phyloP scores from a whole-genome alignment of 2,113 vertebrate species.

The Chascanopsetta lugubris region DNA sequence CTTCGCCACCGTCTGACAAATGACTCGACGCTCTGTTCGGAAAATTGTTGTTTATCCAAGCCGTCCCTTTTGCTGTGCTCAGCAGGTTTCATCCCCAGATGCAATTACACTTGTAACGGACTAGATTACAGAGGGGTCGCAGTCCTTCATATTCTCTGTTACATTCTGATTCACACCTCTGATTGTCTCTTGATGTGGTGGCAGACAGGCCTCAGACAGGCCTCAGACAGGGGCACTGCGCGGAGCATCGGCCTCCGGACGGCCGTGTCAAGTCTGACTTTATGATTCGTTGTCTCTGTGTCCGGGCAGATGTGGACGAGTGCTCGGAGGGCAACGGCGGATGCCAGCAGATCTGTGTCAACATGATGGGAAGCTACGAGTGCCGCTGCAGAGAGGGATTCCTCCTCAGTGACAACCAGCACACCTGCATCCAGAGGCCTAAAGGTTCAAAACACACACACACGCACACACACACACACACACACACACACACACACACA shows the following conservation, averaged over 20 bases:
- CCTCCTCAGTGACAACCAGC: constrained; percentile 99
- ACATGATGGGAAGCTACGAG: constrained; percentile 99
- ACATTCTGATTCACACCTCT: constrained; percentile 5
- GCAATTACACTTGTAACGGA: neutral
- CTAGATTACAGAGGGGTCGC: neutral
- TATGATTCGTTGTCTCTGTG: constrained; percentile 39
- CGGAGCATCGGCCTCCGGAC: too few relatives aligned
- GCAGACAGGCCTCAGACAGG: constrained; percentile 23
- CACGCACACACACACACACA: neutral
- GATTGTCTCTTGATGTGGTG: constrained; percentile 23
- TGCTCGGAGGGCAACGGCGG: constrained; percentile 94
- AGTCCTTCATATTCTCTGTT: neutral
- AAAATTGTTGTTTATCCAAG: neutral
- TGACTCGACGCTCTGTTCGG: too few relatives aligned
- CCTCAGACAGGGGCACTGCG: too few relatives aligned
- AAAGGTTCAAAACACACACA: constrained; percentile 84
- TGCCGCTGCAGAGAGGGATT: constrained; percentile 96
- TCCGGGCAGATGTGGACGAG: constrained; percentile 91
- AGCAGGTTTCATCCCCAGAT: neutral
- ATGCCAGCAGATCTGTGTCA: constrained; percentile 97
- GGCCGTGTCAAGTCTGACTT: constrained; percentile 34
- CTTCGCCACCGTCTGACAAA: too few relatives aligned
- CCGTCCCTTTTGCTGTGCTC: neutral
- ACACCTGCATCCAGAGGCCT: constrained; percentile 96
- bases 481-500: too few relatives aligned